Conservation (phyloP, 2,113 vertebrate genomes). For the Fukomys damarensis region DNA sequence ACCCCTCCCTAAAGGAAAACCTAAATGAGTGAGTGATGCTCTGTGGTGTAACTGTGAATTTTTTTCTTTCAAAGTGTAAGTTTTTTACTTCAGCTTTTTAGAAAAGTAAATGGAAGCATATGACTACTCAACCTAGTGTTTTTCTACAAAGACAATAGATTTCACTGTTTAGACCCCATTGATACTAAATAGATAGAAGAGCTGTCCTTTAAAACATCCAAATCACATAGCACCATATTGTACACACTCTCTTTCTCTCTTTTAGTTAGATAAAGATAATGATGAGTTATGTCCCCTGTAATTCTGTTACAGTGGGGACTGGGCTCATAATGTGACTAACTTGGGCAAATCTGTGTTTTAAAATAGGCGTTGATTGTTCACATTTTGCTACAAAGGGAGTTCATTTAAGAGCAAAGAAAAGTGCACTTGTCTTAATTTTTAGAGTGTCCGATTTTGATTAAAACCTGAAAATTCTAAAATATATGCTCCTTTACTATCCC, state of each 20-base stretch:
- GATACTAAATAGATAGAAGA: constrained; percentile 24
- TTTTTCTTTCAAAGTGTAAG: constrained; percentile 55
- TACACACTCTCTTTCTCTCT: constrained; percentile 59
- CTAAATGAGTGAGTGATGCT: constrained; percentile 35
- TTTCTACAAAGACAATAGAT: background rate
- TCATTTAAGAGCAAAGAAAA: constrained; percentile 49
- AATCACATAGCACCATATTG: constrained; percentile 13
- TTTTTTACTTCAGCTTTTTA: constrained; percentile 36
- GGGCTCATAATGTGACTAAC: background rate
- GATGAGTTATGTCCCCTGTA: constrained; percentile 49
- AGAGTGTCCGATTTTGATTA: constrained; percentile 46
- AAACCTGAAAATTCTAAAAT: constrained; percentile 73
- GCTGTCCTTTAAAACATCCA: background rate
- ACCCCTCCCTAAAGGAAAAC: constrained; percentile 4
- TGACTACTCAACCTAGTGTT: background rate
- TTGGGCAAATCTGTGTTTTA: background rate
- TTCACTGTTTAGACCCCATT: constrained; percentile 2
- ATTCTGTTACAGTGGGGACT: constrained; percentile 15
- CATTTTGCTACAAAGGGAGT: background rate
- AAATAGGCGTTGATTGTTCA: background rate
- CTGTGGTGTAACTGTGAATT: constrained; percentile 59
- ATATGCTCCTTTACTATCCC: constrained; percentile 71
- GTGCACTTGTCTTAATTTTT: constrained; percentile 60
- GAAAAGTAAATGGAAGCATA: background rate
- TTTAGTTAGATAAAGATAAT: constrained; percentile 62